Percentiles rank a stretch among this genome's conserved stretches.
phyloP scores from a whole-genome alignment of 2,797 vertebrate genomes.

The Neolamprologus multifasciatus region DNA sequence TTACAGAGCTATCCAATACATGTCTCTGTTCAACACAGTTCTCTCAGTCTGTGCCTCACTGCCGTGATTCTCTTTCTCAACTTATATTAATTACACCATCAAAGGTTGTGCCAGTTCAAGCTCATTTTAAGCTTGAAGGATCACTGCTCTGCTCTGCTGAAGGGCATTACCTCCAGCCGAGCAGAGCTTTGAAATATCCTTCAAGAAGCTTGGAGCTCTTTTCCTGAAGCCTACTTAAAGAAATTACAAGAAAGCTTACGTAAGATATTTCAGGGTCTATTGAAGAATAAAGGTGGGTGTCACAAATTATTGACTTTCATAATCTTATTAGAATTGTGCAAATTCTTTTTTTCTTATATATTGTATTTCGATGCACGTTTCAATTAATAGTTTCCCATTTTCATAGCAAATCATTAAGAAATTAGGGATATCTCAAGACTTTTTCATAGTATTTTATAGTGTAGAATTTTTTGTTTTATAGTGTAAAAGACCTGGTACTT shows the following conservation, averaged over 20 bases:
- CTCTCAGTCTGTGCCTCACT: neutral
- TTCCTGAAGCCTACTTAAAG: neutral
- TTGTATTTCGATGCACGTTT: neutral
- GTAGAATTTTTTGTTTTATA: neutral
- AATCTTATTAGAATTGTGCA: neutral
- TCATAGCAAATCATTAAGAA: neutral
- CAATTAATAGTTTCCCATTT: neutral
- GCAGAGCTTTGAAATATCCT: neutral
- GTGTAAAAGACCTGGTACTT: neutral
- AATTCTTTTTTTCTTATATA: neutral
- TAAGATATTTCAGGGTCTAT: neutral
- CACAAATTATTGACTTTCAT: neutral
- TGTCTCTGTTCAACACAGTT: neutral
- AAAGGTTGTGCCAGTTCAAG: neutral
- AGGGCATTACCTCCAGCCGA: neutral
- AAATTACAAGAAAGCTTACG: neutral
- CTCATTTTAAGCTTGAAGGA: conserved; percentile 20
- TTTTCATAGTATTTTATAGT: neutral
- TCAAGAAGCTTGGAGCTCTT: neutral
- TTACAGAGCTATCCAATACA: neutral
- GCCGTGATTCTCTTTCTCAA: neutral
- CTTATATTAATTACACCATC: conserved; percentile 25
- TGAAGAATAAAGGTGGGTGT: neutral
- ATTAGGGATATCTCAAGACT: neutral
- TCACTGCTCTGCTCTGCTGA: neutral